Evolutionary conservation across 1,140 invertebrate genomes (phyloP).

Genomic region (Magallana ariakensis): DNA sequence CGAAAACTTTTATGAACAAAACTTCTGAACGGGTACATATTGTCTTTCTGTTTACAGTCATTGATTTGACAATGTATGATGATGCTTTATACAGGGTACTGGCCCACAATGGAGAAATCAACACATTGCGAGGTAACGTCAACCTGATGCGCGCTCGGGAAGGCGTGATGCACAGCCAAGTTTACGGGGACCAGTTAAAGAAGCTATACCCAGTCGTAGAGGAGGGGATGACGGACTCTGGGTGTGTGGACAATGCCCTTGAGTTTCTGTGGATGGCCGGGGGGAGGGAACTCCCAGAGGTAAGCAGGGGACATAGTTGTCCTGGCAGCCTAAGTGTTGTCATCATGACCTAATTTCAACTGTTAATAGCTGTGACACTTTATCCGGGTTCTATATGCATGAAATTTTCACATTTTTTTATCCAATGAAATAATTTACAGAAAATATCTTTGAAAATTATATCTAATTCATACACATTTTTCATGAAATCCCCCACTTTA

Average conservation of each 20-base stretch:
- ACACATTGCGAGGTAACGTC: constrained; percentile 97
- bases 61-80: too few species aligned
- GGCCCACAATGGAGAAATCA: constrained; percentile 99
- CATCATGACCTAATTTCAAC: too few species aligned
- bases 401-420: too few species aligned
- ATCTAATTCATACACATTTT: neutral
- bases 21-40: too few species aligned
- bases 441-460: too few species aligned
- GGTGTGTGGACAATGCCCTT: constrained; percentile 97
- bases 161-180: constrained; percentile 95
- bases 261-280: constrained; percentile 98
- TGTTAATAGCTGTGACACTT: too few species aligned
- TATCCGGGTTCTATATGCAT: too few species aligned
- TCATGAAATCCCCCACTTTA: neutral
- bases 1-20: too few species aligned
- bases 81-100: constrained; percentile 85
- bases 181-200: constrained; percentile 90
- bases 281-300: constrained; percentile 92
- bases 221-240: constrained; percentile 97
- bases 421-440: too few species aligned
- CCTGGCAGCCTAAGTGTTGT: too few species aligned
- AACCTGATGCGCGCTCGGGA: constrained; percentile 99
- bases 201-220: constrained; percentile 98
- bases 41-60: too few species aligned
- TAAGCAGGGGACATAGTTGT: constrained; percentile 79